Evolutionary conservation across 2,797 vertebrate species (phyloP), one percentile per base, ranked within the genome.

Genomic region (Myotis myotis): DNA sequence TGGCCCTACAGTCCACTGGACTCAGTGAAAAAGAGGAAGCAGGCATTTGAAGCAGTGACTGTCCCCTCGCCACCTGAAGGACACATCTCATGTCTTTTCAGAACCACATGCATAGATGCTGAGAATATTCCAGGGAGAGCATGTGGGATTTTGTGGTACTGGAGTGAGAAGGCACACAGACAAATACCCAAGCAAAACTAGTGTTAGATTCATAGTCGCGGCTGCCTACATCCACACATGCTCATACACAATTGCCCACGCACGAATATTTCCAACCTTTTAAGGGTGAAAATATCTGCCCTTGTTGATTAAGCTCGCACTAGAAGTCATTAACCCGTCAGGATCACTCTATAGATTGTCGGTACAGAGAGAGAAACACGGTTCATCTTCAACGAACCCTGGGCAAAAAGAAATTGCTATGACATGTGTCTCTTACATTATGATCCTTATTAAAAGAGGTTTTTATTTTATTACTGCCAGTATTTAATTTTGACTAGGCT

Each of bases 401-500:
- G 33, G 75, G 89, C 91, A 90, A 90, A 93, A 87, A 89, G 30
- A 87, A 96, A 91, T 17, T 53, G 51, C 53, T 94, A 60, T 70
- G 94, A 88, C 94, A 93, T 75, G 82, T 72, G 53, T 90, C 91
- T 89, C 89, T 93, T 96, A 64, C 23, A 91, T 96, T 91, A 92
- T n/a, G 68, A 82, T 89, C 51, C 93, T 95, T 96, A 96, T 97
- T 96, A 96, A 96, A 96, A 96, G 96, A 83, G 72, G 66, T 87
- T 94, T 96, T 96, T 91, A 95, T 89, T 96, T 93, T 71, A 96
- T 95, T 95, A 94, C 94, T 79, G 60, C 76, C 68, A 84, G 44
- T 97, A 97, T 97, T 97, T 94, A 97, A 97, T 97, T 96, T 96
- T 53, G 79, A 89, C 83, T 62, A 91, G 75, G 64, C 83, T 94